Percentiles rank a stretch among this genome's conserved stretches.
Evolutionary conservation across 2,797 vertebrate species (phyloP).

Genomic region (Okamejei kenojei): DNA sequence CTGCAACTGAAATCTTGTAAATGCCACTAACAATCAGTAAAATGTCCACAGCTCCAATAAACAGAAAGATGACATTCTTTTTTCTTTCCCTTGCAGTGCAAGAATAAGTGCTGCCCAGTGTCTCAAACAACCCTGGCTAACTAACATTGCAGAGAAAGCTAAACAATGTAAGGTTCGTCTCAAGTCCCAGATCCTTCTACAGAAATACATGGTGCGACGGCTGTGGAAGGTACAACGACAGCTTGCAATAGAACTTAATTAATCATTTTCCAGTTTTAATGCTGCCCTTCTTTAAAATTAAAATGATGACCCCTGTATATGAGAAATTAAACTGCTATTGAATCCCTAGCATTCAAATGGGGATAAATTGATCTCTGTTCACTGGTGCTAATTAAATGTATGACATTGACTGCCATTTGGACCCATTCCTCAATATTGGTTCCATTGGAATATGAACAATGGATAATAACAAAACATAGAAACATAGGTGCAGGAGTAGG

Average conservation of each 20-base stretch:
- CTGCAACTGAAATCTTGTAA: neutral
- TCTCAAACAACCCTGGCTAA: conserved; percentile 57
- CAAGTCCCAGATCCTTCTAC: conserved; percentile 22
- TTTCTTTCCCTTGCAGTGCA: conserved; percentile 52
- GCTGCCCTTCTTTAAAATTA: neutral
- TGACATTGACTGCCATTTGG: no score
- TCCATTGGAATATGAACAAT: no score
- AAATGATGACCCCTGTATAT: conserved; percentile 12
- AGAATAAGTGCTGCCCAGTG: conserved; percentile 59
- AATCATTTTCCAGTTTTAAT: conserved; percentile 14
- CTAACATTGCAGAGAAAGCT: conserved; percentile 51
- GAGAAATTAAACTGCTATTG: neutral
- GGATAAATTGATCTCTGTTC: no score
- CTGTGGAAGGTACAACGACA: conserved; percentile 36
- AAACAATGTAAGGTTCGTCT: conserved; percentile 62
- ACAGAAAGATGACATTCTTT: neutral
- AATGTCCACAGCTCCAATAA: no score
- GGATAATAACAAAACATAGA: no score
- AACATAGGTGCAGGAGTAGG: no score
- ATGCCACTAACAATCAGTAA: neutral
- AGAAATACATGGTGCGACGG: conserved; percentile 36
- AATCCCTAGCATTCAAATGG: neutral
- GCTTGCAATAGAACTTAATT: conserved; percentile 6
- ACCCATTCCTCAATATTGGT: no score
- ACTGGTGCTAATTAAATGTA: no score